A percentile compares a stretch with the other conserved stretches of the same genome.
These are phyloP conservation scores for Macrochelys suwanniensis DNA, from an alignment of 2,797 vertebrate species.

Conservation along the genomic window DNA sequence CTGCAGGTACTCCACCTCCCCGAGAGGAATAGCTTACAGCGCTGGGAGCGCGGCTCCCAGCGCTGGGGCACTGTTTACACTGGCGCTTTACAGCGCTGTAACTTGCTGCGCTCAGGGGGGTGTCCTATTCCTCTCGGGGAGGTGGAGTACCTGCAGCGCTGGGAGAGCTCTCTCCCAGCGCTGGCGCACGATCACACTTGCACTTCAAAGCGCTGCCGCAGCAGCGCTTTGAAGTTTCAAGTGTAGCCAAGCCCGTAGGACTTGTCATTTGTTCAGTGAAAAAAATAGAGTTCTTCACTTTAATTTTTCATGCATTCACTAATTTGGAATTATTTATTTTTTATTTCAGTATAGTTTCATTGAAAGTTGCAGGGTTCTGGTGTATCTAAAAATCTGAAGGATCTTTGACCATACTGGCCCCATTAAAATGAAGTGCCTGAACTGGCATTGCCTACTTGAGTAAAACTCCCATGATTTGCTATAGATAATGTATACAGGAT, in stretches of 20 bases:
- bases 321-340: constrained; percentile 40
- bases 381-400: neutral
- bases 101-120: too few species aligned
- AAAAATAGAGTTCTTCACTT: constrained; percentile 1
- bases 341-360: fast-evolving
- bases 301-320: constrained; percentile 12
- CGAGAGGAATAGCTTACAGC: too few species aligned
- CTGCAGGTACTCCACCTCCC: too few species aligned
- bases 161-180: too few species aligned
- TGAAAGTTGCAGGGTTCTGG: neutral
- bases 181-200: too few species aligned
- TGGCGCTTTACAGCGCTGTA: too few species aligned
- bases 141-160: too few species aligned
- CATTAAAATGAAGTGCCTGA: neutral
- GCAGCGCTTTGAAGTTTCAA: too few species aligned
- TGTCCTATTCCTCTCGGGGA: too few species aligned
- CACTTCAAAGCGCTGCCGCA: too few species aligned
- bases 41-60: too few species aligned
- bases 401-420: neutral
- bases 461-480: neutral
- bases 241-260: neutral
- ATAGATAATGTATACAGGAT: neutral
- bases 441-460: neutral
- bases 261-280: constrained; percentile 50
- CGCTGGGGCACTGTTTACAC: too few species aligned